Evolutionary conservation across 2,113 vertebrate genomes (phyloP), one percentile per base, ranked within the genome.

Genomic region (Gavialis gangeticus): DNA sequence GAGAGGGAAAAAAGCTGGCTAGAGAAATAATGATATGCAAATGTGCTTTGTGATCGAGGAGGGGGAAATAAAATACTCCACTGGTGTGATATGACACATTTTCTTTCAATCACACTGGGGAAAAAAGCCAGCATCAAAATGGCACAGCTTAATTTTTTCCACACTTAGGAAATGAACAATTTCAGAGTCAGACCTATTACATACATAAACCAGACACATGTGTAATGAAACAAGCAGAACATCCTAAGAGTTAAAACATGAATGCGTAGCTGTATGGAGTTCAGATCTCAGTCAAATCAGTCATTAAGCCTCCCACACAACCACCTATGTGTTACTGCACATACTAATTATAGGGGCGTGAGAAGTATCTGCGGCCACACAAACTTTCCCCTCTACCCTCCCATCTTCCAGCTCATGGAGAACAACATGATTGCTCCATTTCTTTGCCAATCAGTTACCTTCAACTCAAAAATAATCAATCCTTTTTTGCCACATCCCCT

Each of bases 181-280:
- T 87, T 82, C 88, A 75, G 78, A 89, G 56, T 12, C 88, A 95
- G 88, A 62, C 71, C 62, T 94, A 88, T 94, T 95, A 92, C 85
- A 11, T 5, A 2, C 11, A 1, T 15, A 58, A 28, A 16, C 46
- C 46, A 46, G 46, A 46, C 46, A 46, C 46, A n/a, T n/a, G 9
- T 46, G 46, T 0, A 21, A n/a, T 9, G 37, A 88, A 66, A 57
- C 71, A 77, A 90, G 75, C 9, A 28, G 25, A 75, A 64, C 8
- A 3, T 34, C 18, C 19, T 76, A 7, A 25, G 57, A 19, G 10
- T 14, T 5, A 14, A 37, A 14, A 17, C 1, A 3, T 37, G 21
- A 3, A 3, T 27, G 16, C 54, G 1, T 2, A 11, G 30, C 62
- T 55, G 63, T 4, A 59, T 85, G 59, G 28, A 59, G 6, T 13